Conservation (phyloP, 2,113 vertebrate species). For the Pterocles burchelli region DNA sequence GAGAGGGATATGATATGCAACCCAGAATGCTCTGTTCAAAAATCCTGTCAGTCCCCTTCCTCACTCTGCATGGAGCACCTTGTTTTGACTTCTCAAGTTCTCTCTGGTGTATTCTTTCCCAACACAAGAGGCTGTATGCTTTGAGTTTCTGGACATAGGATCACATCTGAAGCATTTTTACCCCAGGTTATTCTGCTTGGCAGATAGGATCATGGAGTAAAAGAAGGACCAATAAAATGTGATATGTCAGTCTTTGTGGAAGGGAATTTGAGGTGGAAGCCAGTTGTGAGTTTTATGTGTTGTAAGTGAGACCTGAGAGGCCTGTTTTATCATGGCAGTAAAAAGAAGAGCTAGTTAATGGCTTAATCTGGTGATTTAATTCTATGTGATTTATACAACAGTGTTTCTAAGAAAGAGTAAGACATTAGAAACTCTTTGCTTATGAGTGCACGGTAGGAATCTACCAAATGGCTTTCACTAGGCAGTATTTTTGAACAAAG, state of each 20-base stretch:
- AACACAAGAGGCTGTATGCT: background rate
- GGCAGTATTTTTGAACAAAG: background rate
- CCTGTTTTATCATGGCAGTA: background rate
- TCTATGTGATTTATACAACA: background rate
- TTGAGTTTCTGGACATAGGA: background rate
- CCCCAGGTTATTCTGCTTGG: background rate
- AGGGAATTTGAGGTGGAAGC: background rate
- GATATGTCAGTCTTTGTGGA: background rate
- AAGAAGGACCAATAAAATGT: background rate
- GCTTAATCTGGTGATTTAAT: background rate
- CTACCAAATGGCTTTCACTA: background rate
- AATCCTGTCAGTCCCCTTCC: background rate
- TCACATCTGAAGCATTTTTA: background rate
- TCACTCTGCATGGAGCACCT: background rate
- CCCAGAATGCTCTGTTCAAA: background rate
- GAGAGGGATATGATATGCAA: background rate
- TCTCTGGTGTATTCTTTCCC: background rate
- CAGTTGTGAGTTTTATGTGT: fast-evolving
- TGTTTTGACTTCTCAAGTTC: background rate
- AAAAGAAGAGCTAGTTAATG: background rate
- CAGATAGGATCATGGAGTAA: background rate
- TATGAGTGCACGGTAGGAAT: background rate
- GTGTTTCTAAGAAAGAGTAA: background rate
- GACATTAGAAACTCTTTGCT: background rate
- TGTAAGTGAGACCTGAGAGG: background rate